Percentiles rank a stretch among this genome's conserved stretches.
phyloP scores from a whole-genome alignment of 2,113 vertebrate genomes.

The Isichthys henryi region DNA sequence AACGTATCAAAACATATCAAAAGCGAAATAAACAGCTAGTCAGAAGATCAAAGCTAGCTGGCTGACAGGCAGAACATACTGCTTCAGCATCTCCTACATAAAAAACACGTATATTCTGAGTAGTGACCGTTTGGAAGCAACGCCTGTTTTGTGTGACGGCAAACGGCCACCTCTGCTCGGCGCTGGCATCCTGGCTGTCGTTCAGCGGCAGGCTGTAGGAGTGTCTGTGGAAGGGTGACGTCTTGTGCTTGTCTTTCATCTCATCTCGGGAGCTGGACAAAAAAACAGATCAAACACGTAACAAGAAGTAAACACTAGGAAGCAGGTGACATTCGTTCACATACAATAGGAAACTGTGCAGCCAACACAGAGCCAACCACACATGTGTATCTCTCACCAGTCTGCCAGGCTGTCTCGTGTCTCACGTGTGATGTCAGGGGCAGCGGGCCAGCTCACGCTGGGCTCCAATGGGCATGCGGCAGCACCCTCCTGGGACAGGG shows the following conservation, averaged over 20 bases:
- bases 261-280: conserved; percentile 77
- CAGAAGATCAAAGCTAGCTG: neutral
- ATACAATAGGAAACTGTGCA: neutral
- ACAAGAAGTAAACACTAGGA: neutral
- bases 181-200: conserved; percentile 85
- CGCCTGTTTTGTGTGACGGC: neutral
- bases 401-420: conserved; percentile 78
- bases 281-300: neutral
- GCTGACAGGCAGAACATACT: neutral
- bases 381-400: conserved; percentile 44
- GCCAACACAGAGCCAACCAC: neutral
- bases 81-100: neutral
- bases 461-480: conserved; percentile 54
- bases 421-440: conserved; percentile 95
- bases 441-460: conserved; percentile 78
- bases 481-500: conserved; percentile 74
- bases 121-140: neutral
- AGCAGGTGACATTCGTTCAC: neutral
- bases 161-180: conserved; percentile 78
- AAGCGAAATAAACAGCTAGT: neutral
- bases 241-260: conserved; percentile 79
- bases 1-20: too few relatives aligned
- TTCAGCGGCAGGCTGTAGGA: conserved; percentile 80
- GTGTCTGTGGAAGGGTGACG: conserved; percentile 77
- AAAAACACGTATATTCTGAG: neutral